These are phyloP conservation scores for Tangara arthus DNA, from an alignment of 2,797 vertebrate species.

Conservation along the genomic window DNA sequence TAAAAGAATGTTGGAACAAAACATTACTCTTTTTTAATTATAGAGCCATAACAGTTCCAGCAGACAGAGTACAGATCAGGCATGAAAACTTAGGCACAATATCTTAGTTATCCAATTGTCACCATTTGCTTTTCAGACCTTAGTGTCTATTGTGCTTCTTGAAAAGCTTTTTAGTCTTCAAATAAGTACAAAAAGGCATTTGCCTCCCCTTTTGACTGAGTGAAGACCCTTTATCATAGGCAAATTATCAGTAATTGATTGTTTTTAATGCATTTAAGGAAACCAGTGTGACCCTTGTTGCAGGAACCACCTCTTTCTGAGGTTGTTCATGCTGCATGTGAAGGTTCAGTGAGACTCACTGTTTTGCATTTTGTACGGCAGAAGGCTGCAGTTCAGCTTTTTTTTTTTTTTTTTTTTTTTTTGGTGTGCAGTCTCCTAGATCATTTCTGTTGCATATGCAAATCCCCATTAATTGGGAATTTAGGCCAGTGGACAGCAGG, in stretches of 20 bases:
- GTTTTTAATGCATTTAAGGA: background rate
- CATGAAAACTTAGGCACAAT: background rate
- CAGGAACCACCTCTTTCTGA: background rate
- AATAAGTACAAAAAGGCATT: background rate
- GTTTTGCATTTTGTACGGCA: background rate
- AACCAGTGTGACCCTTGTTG: background rate
- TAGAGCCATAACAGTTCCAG: background rate
- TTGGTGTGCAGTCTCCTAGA: background rate
- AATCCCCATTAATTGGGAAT: background rate
- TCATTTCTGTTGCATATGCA: background rate
- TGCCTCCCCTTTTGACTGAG: background rate
- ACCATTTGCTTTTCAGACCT: background rate
- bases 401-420: background rate
- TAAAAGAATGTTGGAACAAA: conserved; percentile 16
- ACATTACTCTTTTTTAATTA: background rate
- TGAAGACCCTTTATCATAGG: background rate
- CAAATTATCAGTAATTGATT: background rate
- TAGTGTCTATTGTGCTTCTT: background rate
- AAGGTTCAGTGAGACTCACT: background rate
- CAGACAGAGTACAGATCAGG: background rate
- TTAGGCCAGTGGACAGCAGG: background rate
- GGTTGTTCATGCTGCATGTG: background rate
- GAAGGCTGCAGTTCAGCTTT: background rate
- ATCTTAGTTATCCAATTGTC: background rate
- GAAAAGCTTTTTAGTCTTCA: background rate